Evolutionary conservation across 2,113 vertebrate genomes (phyloP).

Genomic region (Steatornis caripensis): DNA sequence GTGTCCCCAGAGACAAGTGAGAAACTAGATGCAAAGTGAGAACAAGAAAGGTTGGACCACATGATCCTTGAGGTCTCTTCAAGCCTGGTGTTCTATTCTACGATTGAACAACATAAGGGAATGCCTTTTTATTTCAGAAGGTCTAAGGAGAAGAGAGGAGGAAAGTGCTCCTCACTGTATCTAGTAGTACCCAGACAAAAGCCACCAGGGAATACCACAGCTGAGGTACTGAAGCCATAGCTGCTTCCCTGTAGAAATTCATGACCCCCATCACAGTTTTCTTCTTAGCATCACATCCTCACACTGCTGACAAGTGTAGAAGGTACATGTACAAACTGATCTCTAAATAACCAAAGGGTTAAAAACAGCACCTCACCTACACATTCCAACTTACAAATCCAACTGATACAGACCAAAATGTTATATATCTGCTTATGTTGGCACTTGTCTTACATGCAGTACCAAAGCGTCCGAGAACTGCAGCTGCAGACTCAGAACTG

Average conservation of each 20-base stretch:
- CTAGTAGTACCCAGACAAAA: not conserved
- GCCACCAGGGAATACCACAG: not conserved
- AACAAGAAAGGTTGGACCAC: no score
- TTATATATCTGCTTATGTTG: not conserved
- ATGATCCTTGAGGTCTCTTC: no score
- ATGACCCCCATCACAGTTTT: not conserved
- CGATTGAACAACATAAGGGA: not conserved
- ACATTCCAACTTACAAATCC: not conserved
- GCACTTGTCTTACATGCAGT: fast-evolving
- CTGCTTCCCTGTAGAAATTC: not conserved
- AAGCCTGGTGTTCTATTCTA: no score
- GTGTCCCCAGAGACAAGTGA: not conserved
- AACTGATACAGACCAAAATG: not conserved
- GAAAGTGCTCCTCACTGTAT: not conserved
- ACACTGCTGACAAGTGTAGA: not conserved
- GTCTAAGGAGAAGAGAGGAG: not conserved
- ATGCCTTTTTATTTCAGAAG: not conserved
- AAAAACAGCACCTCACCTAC: not conserved
- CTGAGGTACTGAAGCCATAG: not conserved
- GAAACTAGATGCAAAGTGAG: not conserved
- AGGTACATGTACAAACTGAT: not conserved
- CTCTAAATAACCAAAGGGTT: not conserved
- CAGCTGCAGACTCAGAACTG: not conserved
- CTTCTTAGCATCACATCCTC: not conserved
- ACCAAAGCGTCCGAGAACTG: not conserved